Evolutionary conservation across 2,113 vertebrate genomes (phyloP).

Genomic region (Blennius ocellaris): DNA sequence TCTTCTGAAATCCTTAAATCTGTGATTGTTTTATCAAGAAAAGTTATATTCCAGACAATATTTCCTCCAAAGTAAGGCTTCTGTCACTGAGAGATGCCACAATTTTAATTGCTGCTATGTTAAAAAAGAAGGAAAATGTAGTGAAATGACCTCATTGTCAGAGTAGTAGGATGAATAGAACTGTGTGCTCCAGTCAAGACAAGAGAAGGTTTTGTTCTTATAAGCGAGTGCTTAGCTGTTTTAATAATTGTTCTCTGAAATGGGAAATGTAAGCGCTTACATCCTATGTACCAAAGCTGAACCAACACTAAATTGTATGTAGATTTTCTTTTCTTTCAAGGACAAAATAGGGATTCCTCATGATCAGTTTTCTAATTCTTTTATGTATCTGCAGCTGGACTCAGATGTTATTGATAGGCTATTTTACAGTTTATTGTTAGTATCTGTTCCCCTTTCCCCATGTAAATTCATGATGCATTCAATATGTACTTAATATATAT

Average conservation of each 20-base stretch:
- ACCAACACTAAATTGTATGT: too few species aligned
- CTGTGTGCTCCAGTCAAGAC: conserved; percentile 80
- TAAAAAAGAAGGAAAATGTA: conserved; percentile 72
- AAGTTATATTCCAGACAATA: conserved; percentile 19
- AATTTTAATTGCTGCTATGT: conserved; percentile 76
- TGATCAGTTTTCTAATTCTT: conserved; percentile 8
- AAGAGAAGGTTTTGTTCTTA: conserved; percentile 89
- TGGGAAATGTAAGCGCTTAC: conserved; percentile 6
- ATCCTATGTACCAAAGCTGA: neutral
- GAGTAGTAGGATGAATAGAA: conserved; percentile 80
- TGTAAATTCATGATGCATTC: too few species aligned
- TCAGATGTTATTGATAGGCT: conserved; percentile 22
- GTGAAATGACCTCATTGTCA: conserved; percentile 86
- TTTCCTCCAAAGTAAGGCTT: conserved; percentile 34
- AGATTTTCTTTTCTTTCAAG: too few species aligned
- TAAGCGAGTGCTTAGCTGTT: conserved; percentile 78
- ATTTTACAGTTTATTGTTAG: conserved; percentile 25
- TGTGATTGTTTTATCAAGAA: conserved; percentile 11
- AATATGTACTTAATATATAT: too few species aligned
- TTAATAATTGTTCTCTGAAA: conserved; percentile 72
- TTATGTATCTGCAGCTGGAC: conserved; percentile 5
- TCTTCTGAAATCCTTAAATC: conserved; percentile 17
- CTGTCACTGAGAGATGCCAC: conserved; percentile 65
- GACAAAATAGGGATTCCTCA: conserved; percentile 4
- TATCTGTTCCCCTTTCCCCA: neutral